Evolutionary conservation across 2,888 invertebrate genomes (phyloP).

Genomic region (Pseudoips prasinana): DNA sequence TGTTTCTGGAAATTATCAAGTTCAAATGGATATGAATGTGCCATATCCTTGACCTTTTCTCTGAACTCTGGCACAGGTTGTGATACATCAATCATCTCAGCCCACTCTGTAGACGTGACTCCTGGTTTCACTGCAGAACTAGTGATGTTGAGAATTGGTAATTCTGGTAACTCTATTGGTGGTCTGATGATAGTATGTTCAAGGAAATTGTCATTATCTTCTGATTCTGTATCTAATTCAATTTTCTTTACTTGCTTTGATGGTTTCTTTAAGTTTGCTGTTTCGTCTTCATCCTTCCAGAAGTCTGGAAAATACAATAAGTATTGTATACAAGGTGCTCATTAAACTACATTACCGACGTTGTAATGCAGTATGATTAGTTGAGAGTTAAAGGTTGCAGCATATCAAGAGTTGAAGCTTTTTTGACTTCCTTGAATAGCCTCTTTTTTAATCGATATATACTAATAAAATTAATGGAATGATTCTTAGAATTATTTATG

Average conservation of each 20-base stretch:
- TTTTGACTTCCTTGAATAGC: no score
- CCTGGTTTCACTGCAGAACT: conserved; percentile 65
- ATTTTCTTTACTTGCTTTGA: conserved; percentile 35
- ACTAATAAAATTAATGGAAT: no score
- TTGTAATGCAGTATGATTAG: no score
- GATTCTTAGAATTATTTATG: no score
- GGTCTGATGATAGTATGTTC: conserved; percentile 64
- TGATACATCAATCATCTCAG: conserved; percentile 91
- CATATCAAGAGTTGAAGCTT: no score
- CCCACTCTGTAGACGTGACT: conserved; percentile 89
- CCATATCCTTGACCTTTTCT: conserved; percentile 90
- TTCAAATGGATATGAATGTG: conserved; percentile 93
- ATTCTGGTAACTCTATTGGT: conserved; percentile 62
- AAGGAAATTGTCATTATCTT: conserved; percentile 63
- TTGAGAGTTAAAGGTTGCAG: no score
- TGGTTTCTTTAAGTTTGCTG: conserved; percentile 36
- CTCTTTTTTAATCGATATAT: no score
- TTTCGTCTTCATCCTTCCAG: conserved; percentile 69
- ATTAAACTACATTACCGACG: no score
- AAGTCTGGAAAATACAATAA: conserved; percentile 52
- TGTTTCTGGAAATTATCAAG: conserved; percentile 98
- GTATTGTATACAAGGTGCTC: no score
- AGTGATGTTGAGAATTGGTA: conserved; percentile 87
- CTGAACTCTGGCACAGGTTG: conserved; percentile 91
- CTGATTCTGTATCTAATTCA: conserved; percentile 40